Base-by-base conservation (phyloP, 35 echinoderm and acorn worm species). In the Lytechinus pictus region DNA sequence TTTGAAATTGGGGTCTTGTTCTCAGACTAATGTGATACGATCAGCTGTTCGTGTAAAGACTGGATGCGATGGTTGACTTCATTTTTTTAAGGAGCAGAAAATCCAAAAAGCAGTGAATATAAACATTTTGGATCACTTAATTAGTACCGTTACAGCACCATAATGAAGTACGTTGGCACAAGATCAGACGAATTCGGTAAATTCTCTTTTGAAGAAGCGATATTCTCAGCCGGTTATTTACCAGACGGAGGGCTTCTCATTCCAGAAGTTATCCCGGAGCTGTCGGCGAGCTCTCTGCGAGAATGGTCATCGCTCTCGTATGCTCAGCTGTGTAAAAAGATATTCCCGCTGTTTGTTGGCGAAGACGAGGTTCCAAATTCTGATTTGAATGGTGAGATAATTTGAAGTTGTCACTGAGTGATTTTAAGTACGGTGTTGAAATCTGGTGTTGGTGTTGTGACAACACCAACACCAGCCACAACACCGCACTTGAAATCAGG, bases 191-290 rank as follows among this genome's bases (percentile, higher is more conserved):
- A 94, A 52, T 96, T 87, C 10, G 95, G 90, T 8, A 66, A 89
- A 95, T 96, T 91, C 19, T 95, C 95, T 6, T 99, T 99, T 94
- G 98, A 99, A 86, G 95, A 99, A 61, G 98, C 97, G 14, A 57
- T 99, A 5, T 99, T 99, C 55, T 95, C 96, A 10, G 96, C 98
- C 51, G 98, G 98, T 8, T 99, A 97, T 93, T 66, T 97, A 53
- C 54, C 96, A 53, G 98, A 97, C 94, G 98, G 98, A 19, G 98
- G 98, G 1, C 94, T 99, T 27, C 97, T 97, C 92, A 61, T 99
- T 52, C 98, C 98, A 12, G 95, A 97, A 91, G 93, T 71, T 0
- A 94, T 97, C 88, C 98, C 98, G 91, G 19, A 94, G 27, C 52
- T 99, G 13, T 97, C 96, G 19, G 58, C 87, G 51, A 92, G 91